Evolutionary conservation across 1,140 invertebrate species (phyloP).

Genomic region (Cydia amplana): DNA sequence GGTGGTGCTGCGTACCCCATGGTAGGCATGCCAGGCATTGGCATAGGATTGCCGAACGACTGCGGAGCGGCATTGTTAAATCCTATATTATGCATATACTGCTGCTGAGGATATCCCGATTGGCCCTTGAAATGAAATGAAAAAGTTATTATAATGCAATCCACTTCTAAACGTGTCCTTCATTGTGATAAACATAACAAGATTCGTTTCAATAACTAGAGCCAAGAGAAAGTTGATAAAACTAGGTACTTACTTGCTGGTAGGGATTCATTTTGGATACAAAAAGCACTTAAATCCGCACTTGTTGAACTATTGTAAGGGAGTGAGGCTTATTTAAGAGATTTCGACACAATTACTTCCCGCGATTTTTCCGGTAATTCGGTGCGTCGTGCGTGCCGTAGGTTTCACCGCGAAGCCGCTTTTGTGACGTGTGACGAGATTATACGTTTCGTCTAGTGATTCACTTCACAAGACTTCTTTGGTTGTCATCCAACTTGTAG

Average conservation of each 20-base stretch:
- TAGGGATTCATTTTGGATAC: conserved; percentile 70
- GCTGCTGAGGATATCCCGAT: conserved; percentile 61
- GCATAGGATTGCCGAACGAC: conserved; percentile 76
- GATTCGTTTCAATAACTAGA: conserved; percentile 39
- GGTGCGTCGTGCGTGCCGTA: conserved; percentile 2
- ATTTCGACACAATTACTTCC: conserved; percentile 23
- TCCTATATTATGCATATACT: conserved; percentile 77
- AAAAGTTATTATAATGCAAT: conserved; percentile 43
- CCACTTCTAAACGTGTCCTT: conserved; percentile 35
- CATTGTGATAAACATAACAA: conserved; percentile 68
- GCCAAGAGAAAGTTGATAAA: conserved; percentile 33
- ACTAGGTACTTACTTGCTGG: conserved; percentile 67
- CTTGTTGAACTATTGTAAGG: neutral
- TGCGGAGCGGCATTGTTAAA: conserved; percentile 75
- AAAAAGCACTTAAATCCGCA: conserved; percentile 14
- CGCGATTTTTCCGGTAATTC: conserved; percentile 23
- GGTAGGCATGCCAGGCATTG: conserved; percentile 70
- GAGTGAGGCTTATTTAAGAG: neutral
- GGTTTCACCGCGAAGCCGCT: conserved; percentile 8
- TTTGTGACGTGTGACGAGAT: conserved; percentile 27
- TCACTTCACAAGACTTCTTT: conserved; percentile 24
- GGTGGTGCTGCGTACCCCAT: conserved; percentile 63
- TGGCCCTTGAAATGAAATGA: conserved; percentile 76
- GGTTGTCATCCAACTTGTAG: neutral
- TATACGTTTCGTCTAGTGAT: conserved; percentile 1